Percentiles rank a stretch among this genome's conserved stretches.
Conservation (phyloP, 2,888 invertebrate species). For the Spicauda simplicius region DNA sequence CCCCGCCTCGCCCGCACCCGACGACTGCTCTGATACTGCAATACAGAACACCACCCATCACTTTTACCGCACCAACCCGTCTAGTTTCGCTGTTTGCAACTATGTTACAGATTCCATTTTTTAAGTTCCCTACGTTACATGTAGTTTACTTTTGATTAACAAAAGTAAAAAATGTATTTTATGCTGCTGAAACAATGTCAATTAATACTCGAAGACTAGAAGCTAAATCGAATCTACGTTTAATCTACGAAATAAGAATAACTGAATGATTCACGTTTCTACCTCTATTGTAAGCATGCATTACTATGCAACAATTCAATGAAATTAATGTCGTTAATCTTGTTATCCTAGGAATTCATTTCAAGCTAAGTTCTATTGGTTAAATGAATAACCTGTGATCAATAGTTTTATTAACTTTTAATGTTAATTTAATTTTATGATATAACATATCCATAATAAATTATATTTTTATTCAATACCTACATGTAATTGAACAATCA, state of each 20-base stretch:
- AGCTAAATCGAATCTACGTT: background rate
- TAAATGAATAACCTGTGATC: background rate
- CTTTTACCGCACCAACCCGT: background rate
- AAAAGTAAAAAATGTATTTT: background rate
- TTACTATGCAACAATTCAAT: background rate
- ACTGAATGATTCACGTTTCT: background rate
- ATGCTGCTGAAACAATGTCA: background rate
- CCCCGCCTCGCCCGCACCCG: slow-evolving; percentile 88
- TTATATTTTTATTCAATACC: no score
- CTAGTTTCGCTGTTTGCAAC: background rate
- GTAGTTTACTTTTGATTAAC: no score
- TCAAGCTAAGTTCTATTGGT: background rate
- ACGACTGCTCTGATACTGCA: slow-evolving; percentile 95
- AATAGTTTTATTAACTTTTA: no score
- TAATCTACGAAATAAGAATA: background rate
- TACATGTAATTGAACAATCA: no score
- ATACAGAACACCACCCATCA: slow-evolving; percentile 36
- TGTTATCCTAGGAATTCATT: background rate
- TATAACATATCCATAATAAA: no score
- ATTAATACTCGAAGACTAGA: background rate
- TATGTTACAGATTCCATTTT: background rate
- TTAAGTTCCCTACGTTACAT: no score
- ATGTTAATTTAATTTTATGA: no score
- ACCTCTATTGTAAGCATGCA: background rate
- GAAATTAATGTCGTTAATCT: background rate